Conservation (phyloP, 2,888 invertebrate species). For the Pristionchus maxplancki region DNA sequence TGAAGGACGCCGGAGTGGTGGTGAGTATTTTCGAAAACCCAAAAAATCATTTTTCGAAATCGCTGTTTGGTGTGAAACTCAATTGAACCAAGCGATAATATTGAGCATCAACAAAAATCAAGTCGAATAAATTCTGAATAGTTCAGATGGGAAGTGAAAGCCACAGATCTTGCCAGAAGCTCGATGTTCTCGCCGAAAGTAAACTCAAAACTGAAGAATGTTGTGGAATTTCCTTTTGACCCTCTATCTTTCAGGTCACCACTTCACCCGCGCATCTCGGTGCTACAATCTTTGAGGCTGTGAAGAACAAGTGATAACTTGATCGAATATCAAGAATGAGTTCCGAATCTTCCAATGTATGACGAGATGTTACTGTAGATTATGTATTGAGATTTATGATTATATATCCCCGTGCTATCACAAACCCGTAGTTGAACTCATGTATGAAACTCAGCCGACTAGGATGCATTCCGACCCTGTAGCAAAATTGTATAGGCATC, state of each 20-base stretch:
- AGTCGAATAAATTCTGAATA: no score
- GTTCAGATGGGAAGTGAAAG: background rate
- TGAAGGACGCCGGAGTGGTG: conserved; percentile 86
- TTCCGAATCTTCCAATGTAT: no score
- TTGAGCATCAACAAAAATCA: no score
- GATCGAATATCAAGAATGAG: background rate
- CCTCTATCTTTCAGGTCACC: conserved; percentile 57
- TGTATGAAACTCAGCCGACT: background rate
- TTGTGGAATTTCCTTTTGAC: background rate
- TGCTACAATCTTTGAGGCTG: conserved; percentile 57
- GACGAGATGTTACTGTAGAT: no score
- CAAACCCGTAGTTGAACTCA: background rate
- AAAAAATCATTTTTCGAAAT: no score
- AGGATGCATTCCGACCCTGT: conserved; percentile 10
- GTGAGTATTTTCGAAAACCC: conserved; percentile 77
- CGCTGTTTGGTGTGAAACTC: no score
- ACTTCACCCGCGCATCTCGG: conserved; percentile 66
- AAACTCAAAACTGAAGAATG: background rate
- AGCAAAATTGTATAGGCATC: background rate
- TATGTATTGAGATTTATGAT: background rate
- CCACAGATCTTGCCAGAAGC: background rate
- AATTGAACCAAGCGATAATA: no score
- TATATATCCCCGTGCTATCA: background rate
- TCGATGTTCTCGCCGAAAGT: background rate
- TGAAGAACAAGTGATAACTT: conserved; percentile 20